Evolutionary conservation across 2,888 invertebrate species (phyloP).

Genomic region (Polymixis flavicincta): DNA sequence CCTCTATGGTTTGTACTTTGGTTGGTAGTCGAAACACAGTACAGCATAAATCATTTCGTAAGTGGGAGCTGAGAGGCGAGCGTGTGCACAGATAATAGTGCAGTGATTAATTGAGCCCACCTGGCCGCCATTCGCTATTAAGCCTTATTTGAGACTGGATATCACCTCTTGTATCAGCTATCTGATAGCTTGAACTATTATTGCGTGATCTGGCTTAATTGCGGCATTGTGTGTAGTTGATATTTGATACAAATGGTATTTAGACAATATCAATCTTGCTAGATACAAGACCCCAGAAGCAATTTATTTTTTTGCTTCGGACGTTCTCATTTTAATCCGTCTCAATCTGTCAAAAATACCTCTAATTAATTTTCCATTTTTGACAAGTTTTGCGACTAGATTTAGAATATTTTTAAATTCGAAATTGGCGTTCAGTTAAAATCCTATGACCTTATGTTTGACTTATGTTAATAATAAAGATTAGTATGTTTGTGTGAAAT

Average conservation of each 20-base stretch:
- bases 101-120: constrained; percentile 70
- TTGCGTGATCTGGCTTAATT: constrained; percentile 26
- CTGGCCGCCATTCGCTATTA: constrained; percentile 63
- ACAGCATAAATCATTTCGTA: constrained; percentile 66
- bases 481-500: neutral
- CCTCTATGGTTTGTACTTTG: constrained; percentile 31
- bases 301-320: no score
- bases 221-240: constrained; percentile 26
- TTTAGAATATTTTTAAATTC: no score
- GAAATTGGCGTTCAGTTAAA: neutral
- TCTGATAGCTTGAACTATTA: constrained; percentile 45
- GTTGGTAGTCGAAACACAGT: constrained; percentile 21
- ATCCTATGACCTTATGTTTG: no score
- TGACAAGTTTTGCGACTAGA: no score
- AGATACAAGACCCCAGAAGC: neutral
- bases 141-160: constrained; percentile 53
- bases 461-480: no score
- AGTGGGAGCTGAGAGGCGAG: constrained; percentile 41
- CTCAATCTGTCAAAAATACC: no score
- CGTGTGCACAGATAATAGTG: constrained; percentile 59
- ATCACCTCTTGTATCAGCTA: constrained; percentile 21
- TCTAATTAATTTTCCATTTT: no score
- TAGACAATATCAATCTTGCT: neutral
- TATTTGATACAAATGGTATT: constrained; percentile 16
- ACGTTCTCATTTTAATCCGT: no score